phyloP scores from a whole-genome alignment of 2,888 invertebrate genomes.

The Stenotaenia linearis region DNA sequence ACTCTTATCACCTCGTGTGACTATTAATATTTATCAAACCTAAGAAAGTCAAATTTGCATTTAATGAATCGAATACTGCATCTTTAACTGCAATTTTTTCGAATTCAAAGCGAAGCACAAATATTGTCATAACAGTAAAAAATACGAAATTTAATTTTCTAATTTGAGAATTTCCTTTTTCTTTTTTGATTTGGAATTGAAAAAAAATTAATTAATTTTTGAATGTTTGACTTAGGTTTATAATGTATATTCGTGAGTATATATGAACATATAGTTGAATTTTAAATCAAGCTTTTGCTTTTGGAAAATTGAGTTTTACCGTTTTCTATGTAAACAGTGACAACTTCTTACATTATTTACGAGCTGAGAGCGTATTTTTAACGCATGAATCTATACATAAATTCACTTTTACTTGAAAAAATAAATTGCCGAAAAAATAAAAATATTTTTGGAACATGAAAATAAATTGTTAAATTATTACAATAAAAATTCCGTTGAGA shows the following conservation, averaged over 20 bases:
- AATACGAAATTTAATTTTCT: too few species aligned
- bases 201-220: neutral
- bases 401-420: neutral
- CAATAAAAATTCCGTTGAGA: conserved; percentile 3
- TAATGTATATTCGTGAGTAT: too few species aligned
- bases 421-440: neutral
- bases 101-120: too few species aligned
- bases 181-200: neutral
- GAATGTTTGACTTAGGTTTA: neutral
- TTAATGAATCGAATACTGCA: too few species aligned
- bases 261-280: neutral
- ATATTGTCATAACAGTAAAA: too few species aligned
- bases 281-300: conserved; percentile 19
- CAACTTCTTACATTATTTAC: neutral
- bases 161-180: neutral
- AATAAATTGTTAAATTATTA: neutral
- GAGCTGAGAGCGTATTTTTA: neutral
- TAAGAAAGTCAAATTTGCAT: too few species aligned
- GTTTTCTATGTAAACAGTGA: neutral
- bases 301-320: conserved; percentile 17
- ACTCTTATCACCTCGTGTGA: too few species aligned
- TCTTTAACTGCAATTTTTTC: too few species aligned
- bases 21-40: too few species aligned
- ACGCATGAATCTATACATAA: neutral
- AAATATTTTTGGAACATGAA: neutral